Evolutionary conservation across 2,797 vertebrate species (phyloP), one percentile per base, ranked within the genome.

Genomic region (Helicolenus hilgendorfi): DNA sequence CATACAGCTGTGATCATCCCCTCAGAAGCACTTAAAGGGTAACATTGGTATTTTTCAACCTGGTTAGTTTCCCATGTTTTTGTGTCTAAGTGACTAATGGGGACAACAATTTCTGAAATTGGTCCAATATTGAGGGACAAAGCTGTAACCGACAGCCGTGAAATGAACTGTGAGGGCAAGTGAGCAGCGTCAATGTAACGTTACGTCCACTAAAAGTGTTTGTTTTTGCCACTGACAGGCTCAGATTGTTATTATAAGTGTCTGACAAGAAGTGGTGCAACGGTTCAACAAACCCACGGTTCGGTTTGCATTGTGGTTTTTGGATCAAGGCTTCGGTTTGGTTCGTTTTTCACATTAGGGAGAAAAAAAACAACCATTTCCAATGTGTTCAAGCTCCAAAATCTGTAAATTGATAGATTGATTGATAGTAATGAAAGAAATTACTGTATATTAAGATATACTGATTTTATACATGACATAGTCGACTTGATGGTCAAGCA

Each of bases 1-100:
- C 82, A 79, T 15, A 20, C 76, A 79, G 81, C 71, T 78, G 53
- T 79, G 65, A 27, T 84, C 67, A 73, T 79, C 65, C 80, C 45
- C 69, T 41, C 59, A 74, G 29, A 84, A 56, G 62, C 62, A 85
- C 76, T 53, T 10, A n/a, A 53, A 53, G 49, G 20, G 20, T 53
- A n/a, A 53, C 49, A 0, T 53, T 15, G 15, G 20, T n/a, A 53
- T n/a, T 53, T 53, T 53, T 53, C 49, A 53, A 53, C 20, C 20
- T 22, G 2, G 7, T 53, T 49, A 15, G 7, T 53, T 49, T 49
- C 45, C 49, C 49, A 53, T 53, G 49, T 53, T 53, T 53, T 49
- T 49, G 6, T 18, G 49, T 49, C 45, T 49, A 11, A 53, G 20
- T 53, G 20, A 53, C 20, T 53, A 53, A 53, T 10, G 20, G 20